Base-by-base conservation (phyloP, 2,888 invertebrate species). In the Drosophila mimetica region DNA sequence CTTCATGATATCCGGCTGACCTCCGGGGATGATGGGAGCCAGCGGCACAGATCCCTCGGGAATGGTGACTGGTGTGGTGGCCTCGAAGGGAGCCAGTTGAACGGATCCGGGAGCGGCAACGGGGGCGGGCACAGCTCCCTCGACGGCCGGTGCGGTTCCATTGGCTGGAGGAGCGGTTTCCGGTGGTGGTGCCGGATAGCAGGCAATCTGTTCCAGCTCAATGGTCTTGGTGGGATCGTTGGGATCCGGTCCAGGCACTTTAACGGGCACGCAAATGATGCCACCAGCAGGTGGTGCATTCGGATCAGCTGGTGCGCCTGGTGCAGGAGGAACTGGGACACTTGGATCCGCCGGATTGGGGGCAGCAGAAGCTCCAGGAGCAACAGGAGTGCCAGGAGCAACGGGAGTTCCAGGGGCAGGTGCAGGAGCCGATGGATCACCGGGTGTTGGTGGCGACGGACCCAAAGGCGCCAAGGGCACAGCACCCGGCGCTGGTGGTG, bases 171-270 rank as follows among this genome's bases (percentile, higher is more conserved):
- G 53, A 18, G 51, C 48, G 4, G 76, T 20, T 46, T 90, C 89
- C 60, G 88, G 75, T 2, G 89, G 86, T 14, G 90, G 90, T 6
- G 90, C 90, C 25, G 90, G 89, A 74, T 91, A 91, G 74, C 91
- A 91, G 16, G 89, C 90, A 37, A 91, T 73, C 70, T 90, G 86
- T 42, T 91, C 88, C 3, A 90, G 89, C 63, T 89, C 89, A 37
- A 89, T 90, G 0, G 90, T 88, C 70, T 91, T 91, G 9, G 84
- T 88, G 53, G 88, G 63, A 71, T 91, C 91, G 20, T 76, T 79
- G 1, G 91, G 91, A 86, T 91, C 91, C 7, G 90, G 90, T 25
- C 90, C 88, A 13, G 89, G 89, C 20, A 90, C 88, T 51, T 85
- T 79, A n/a, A 90, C 79, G 2, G 91, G 91, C 32, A 90, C 88